Evolutionary conservation across 2,113 vertebrate genomes (phyloP), one percentile per base, ranked within the genome.

Genomic region (Meriones unguiculatus): DNA sequence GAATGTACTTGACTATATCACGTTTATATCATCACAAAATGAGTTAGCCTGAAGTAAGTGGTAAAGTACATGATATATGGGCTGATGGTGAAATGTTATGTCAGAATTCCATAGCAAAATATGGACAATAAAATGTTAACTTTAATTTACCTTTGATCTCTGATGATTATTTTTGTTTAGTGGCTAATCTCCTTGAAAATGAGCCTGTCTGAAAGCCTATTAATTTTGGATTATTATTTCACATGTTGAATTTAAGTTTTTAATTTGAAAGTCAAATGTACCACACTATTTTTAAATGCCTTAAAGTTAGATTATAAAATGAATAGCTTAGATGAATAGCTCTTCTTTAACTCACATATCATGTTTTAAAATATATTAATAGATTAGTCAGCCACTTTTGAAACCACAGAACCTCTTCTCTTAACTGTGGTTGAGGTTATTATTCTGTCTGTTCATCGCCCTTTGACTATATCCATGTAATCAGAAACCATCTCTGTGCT

Each of bases 91-190:
- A 57, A 57, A 95, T 91, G 97, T 52, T 96, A 75, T 92, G 69
- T 77, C 14, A 57, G 65, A n/a, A 2, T 96, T 92, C 88, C 28
- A 64, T 13, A 15, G 32, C 90, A 72, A 86, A 54, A 64, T 92
- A 85, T 76, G 72, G 14, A 41, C 10, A 4, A 0, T 91, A 92
- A 89, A 59, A 65, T 80, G 0, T 0, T 17, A 89, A 89, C 78
- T 24, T 78, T 98, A 91, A 95, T 72, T 97, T 3, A 95, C 38
- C 70, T 97, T 98, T 95, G 88, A 90, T 67, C 2, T 73, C 54
- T 28, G 69, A 54, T n/a, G 15, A 86, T 70, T 46, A 2, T 46
- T 69, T 52, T 13, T 70, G 38, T 85, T 87, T 80, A 52, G 20
- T 80, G 38, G 57, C 10, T 65, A 32, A 18, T 32, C 30, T 35